A percentile compares a stretch with the other conserved stretches of the same genome.
phyloP scores from a whole-genome alignment of 92 coral and sea anemone species.

The Porites cylindrica region DNA sequence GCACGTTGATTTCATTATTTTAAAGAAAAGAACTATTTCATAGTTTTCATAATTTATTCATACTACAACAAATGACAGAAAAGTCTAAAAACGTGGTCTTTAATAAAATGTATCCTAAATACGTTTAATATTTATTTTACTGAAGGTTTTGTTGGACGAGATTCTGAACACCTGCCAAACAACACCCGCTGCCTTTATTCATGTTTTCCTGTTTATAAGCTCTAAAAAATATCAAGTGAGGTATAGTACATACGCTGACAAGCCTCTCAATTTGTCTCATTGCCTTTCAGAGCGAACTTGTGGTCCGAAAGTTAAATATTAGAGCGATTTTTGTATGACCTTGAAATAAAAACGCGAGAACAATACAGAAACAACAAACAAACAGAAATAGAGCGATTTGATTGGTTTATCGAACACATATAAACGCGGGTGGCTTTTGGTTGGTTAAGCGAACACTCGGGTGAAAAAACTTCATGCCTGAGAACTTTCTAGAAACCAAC shows the following conservation, averaged over 20 bases:
- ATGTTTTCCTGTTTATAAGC: neutral
- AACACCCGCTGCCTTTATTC: neutral
- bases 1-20: no score
- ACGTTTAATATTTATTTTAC: neutral
- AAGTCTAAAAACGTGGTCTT: conserved; percentile 6
- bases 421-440: no score
- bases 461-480: no score
- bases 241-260: neutral
- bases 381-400: no score
- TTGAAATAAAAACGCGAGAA: no score
- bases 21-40: neutral
- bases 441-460: no score
- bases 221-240: neutral
- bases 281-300: neutral
- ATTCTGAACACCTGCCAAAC: neutral
- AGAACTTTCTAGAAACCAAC: no score
- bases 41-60: neutral
- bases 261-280: neutral
- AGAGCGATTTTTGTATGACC: no score
- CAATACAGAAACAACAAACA: no score
- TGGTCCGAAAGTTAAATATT: neutral
- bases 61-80: conserved; percentile 14
- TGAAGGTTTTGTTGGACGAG: neutral
- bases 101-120: conserved; percentile 28
- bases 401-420: no score